Evolutionary conservation across 1,140 invertebrate genomes (phyloP), one percentile per base, ranked within the genome.

Genomic region (Dinoponera quadriceps): DNA sequence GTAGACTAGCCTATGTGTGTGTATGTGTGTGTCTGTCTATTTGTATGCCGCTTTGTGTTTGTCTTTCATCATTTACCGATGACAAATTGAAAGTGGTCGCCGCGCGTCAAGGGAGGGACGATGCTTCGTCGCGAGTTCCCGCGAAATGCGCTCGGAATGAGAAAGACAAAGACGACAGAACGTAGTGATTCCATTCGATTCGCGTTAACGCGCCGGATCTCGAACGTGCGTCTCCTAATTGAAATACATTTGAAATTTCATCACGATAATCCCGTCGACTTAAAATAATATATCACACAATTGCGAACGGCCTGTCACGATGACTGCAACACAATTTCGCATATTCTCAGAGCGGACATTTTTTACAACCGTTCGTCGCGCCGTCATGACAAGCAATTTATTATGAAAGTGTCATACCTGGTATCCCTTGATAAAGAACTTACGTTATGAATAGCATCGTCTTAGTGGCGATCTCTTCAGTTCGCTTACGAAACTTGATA

Each of bases 1-100:
- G 85, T 92, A 92, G 88, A 91, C 85, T 86, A 90, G 89, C 88
- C 84, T 91, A 86, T 89, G 51, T 88, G 68, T 91, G n/a, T 91
- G 66, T 88, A 62, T 90, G 22, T 90, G 75, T 89, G 78, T 91
- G 74, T 87, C 69, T 84, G 90, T 81, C 74, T 90, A 83, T 86
- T 84, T 91, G 82, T 90, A 66, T 85, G 71, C 60, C 63, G 68
- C 66, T 89, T 86, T 85, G 62, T 88, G 66, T 82, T 89, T 81
- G 49, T 88, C 71, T 75, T 73, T 84, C 80, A 62, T 77, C 68
- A 74, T 77, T 84, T 89, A 77, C 66, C 60, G 66, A 78, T 84
- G 75, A 63, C 66, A 65, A 75, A 83, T 82, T 74, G 51, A 68
- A 78, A 71, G 49, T 69, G 69, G 75, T 69, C 33, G 65, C 25